Base-by-base conservation (phyloP, 2,888 invertebrate genomes). In the Sminthurinus aureus region DNA sequence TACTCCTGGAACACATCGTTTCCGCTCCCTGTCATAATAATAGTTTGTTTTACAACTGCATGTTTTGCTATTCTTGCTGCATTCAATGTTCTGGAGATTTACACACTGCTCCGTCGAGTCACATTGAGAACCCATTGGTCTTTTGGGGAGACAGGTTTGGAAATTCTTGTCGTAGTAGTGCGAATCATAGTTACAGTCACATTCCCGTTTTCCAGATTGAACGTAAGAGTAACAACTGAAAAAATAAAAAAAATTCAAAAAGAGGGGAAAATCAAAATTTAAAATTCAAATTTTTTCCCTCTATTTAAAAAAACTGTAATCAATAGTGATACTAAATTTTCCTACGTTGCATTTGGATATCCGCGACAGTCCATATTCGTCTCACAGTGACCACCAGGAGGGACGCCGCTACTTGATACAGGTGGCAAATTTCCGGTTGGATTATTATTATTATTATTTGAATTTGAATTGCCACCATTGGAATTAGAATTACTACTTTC, bases 191-290 rank as follows among this genome's bases (percentile, higher is more conserved):
- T 38, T 82, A 51, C 82, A 82, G 78, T 82, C 38, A 26, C 82
- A 82, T n/a, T 78, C 64, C 1, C 78, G 69, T n/a, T 77, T 77
- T 1, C 58, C 67, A 13, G 58, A 24, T 18, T 38, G 20, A 15
- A 82, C 82, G 26, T 69, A 82, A 26, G 77, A 82, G 51, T 82
- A 82, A 58, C 82, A 82, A n/a, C 71, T 82, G 66, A 77, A 76
- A 18, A 77, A n/a, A n/a, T n/a, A n/a, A n/a, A n/a, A n/a, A n/a
- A n/a, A n/a, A n/a, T n/a, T n/a, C n/a, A n/a, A n/a, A n/a, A n/a
- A n/a, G n/a, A n/a, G n/a, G n/a, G n/a, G n/a, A n/a, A n/a, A n/a
- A n/a, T n/a, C n/a, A n/a, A n/a, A n/a, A n/a, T n/a, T n/a, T n/a
- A n/a, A n/a, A n/a, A n/a, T n/a, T n/a, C n/a, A n/a, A n/a, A n/a